Base-by-base conservation (phyloP, 1,140 invertebrate species). In the Oryzaephilus surinamensis region DNA sequence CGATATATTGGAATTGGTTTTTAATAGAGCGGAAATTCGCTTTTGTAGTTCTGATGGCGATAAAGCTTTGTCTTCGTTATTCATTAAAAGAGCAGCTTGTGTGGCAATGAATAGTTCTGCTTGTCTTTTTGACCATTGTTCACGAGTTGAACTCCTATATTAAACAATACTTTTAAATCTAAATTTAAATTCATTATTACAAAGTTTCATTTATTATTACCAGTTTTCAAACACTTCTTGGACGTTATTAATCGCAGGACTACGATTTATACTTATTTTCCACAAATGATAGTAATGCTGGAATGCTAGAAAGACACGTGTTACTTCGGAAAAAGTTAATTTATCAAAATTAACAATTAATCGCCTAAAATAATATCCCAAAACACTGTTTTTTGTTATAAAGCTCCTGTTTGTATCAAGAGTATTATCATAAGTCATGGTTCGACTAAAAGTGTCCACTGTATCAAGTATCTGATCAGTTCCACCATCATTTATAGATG, bases 41-140 rank as follows among this genome's bases (percentile, higher is more conserved):
- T 71, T 70, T 55, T 91, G 86, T 24, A 94, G 61, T 45, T 82
- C 71, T 41, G 70, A 65, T 0, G 88, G 82, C n/a, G 76, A 61
- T 43, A 90, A 57, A 1, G 88, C 87, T 51, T 77, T 77, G 21
- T 74, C 72, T 50, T 88, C 84, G 63, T 90, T 83, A 16, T 77
- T 82, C 55, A 84, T 77, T 36, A 92, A 57, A 31, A 89, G 64
- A 49, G 79, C 77, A 6, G 83, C 83, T 68, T 93, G 82, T 51
- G 87, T 82, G 4, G 84, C 79, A 43, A 90, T 81, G 55, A 91
- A 86, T 26, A 88, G 67, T 63, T 92, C 86, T 1, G 87, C 86
- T 66, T 92, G 87, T 53, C 81, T 78, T 39, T 81, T 76, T 2
- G 85, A 86, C 81, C 83, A 87, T 36, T 76, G 72, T 45, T 74